Base-by-base conservation (phyloP, 2,888 invertebrate genomes). In the Diaprepes abbreviatus region DNA sequence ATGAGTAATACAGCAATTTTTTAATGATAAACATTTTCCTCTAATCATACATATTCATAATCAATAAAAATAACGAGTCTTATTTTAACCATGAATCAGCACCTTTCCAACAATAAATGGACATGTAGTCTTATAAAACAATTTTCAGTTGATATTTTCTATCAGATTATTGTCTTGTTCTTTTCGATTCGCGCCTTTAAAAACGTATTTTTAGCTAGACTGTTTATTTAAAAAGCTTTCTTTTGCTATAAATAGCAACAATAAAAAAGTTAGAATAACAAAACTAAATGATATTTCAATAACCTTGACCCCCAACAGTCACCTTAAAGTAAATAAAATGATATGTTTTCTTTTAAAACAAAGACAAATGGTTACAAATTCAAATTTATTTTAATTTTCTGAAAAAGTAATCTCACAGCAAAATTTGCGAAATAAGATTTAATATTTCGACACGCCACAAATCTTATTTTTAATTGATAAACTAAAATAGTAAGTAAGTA, bases 31-130 rank as follows among this genome's bases (percentile, higher is more conserved):
- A n/a, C n/a, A n/a, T n/a, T n/a, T n/a, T n/a, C n/a, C n/a, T n/a
- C n/a, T n/a, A n/a, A n/a, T n/a, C n/a, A n/a, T n/a, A n/a, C n/a
- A n/a, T n/a, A n/a, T n/a, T n/a, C n/a, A n/a, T n/a, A n/a, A n/a
- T n/a, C n/a, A n/a, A n/a, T n/a, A n/a, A n/a, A n/a, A n/a, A n/a
- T n/a, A n/a, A n/a, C n/a, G n/a, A n/a, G n/a, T n/a, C n/a, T n/a
- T n/a, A n/a, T n/a, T n/a, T n/a, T n/a, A n/a, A n/a, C 48, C 17
- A 21, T 59, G 50, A 55, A 54, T 43, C 36, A 24, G 66, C 9
- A 19, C 7, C 2, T 1, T 19, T 43, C 9, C 21, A 38, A 14
- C 14, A 45, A 59, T 28, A 45, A 59, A 43, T 24, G 24, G 5
- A 24, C 24, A 24, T 24, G 24, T 5, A 24, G 3, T 24, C 5